Conservation (phyloP, 2,888 invertebrate genomes). For the Cosmorhoe ocellata region DNA sequence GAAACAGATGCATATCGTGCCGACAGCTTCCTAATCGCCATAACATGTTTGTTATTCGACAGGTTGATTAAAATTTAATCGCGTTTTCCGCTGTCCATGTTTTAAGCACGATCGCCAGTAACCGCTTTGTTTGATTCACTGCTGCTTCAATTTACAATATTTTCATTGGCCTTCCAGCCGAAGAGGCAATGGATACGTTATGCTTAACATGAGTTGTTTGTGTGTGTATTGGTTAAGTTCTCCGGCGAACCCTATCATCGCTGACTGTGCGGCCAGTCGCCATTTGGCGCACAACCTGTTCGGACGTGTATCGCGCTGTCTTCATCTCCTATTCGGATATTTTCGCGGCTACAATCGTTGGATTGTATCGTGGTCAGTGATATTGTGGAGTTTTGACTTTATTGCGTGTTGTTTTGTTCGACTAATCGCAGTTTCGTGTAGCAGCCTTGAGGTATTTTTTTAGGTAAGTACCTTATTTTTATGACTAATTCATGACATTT, state of each 20-base stretch:
- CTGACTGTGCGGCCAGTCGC: conserved; percentile 48
- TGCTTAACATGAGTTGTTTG: conserved; percentile 15
- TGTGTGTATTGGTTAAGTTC: conserved; percentile 23
- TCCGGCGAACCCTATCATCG: conserved; percentile 27
- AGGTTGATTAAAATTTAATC: conserved; percentile 38
- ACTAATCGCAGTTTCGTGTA: conserved; percentile 42
- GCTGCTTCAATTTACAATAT: neutral
- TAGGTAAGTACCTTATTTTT: conserved; percentile 17
- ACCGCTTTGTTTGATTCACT: conserved; percentile 17
- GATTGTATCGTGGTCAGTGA: conserved; percentile 44
- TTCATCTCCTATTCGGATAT: conserved; percentile 8
- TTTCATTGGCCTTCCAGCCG: conserved; percentile 3
- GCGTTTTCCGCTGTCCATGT: conserved; percentile 10
- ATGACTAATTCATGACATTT: conserved; percentile 16
- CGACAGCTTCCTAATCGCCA: conserved; percentile 42
- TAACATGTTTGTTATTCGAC: conserved; percentile 45
- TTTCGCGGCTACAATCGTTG: conserved; percentile 39
- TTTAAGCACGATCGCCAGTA: conserved; percentile 1
- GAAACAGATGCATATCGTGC: conserved; percentile 38
- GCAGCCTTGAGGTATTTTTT: conserved; percentile 46
- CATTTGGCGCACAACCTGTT: conserved; percentile 59
- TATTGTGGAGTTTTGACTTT: conserved; percentile 47
- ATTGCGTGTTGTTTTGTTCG: conserved; percentile 42
- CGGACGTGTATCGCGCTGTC: conserved; percentile 38
- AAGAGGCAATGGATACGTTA: conserved; percentile 25